Percentiles rank a stretch among this genome's conserved stretches.
phyloP scores from a whole-genome alignment of 2,797 vertebrate genomes.

The Cryptoprocta ferox region DNA sequence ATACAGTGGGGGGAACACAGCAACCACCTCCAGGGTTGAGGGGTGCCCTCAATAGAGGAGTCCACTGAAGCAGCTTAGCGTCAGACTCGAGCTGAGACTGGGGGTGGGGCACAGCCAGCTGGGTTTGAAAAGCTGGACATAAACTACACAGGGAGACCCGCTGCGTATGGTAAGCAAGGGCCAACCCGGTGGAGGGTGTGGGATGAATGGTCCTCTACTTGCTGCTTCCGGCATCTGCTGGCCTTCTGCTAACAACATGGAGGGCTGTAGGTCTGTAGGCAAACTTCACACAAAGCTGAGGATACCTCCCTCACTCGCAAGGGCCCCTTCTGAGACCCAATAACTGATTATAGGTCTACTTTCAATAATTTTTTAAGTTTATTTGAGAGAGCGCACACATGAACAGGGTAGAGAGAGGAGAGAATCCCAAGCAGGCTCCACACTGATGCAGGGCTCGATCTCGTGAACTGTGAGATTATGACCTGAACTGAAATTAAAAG shows the following conservation, averaged over 20 bases:
- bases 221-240: background rate
- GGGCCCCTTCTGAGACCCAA: background rate
- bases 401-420: no score
- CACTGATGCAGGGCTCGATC: no score
- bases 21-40: background rate
- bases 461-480: no score
- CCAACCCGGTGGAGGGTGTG: rapidly evolving
- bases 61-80: background rate
- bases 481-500: no score
- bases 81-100: background rate
- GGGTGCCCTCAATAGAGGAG: no score
- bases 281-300: no score
- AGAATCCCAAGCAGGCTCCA: no score
- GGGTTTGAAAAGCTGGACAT: rapidly evolving
- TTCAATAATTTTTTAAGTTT: no score
- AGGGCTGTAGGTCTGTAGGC: background rate
- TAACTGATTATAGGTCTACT: no score
- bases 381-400: no score
- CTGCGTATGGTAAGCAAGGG: rapidly evolving
- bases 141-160: rapidly evolving
- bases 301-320: background rate
- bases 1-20: background rate
- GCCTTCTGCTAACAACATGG: background rate
- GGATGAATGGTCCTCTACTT: rapidly evolving
- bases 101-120: background rate